Evolutionary conservation across 2,888 invertebrate species (phyloP).

Genomic region (Epinotia demarniana): DNA sequence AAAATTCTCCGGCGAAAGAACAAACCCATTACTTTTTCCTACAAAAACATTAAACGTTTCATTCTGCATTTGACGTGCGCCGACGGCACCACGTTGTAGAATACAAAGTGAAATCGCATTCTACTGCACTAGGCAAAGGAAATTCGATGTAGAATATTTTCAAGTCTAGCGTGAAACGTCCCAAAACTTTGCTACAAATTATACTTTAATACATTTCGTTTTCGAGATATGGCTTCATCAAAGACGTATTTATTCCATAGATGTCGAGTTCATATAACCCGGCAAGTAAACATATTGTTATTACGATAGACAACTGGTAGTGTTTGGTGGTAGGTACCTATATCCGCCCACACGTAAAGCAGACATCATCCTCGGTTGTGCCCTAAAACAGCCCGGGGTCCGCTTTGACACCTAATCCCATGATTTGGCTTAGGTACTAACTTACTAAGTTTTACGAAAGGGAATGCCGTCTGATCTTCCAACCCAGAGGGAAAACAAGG

Average conservation of each 20-base stretch:
- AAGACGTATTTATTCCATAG: no score
- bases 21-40: no score
- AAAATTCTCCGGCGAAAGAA: not conserved
- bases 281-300: not conserved
- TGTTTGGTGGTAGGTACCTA: not conserved
- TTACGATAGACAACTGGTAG: not conserved
- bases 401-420: no score
- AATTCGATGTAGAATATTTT: not conserved
- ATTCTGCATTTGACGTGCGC: conserved; percentile 4
- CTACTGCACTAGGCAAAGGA: not conserved
- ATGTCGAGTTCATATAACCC: not conserved
- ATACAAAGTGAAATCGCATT: not conserved
- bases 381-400: no score
- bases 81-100: not conserved
- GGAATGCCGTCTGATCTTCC: no score
- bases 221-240: no score
- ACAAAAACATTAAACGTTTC: not conserved
- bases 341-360: not conserved
- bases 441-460: no score
- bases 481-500: no score
- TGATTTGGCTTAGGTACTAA: no score
- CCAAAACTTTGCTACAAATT: no score
- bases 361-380: no score
- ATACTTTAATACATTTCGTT: no score
- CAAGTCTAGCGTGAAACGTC: not conserved